These are phyloP conservation scores for Nothocercus nigrocapillus DNA, from an alignment of 2,113 vertebrate species.

Conservation along the genomic window DNA sequence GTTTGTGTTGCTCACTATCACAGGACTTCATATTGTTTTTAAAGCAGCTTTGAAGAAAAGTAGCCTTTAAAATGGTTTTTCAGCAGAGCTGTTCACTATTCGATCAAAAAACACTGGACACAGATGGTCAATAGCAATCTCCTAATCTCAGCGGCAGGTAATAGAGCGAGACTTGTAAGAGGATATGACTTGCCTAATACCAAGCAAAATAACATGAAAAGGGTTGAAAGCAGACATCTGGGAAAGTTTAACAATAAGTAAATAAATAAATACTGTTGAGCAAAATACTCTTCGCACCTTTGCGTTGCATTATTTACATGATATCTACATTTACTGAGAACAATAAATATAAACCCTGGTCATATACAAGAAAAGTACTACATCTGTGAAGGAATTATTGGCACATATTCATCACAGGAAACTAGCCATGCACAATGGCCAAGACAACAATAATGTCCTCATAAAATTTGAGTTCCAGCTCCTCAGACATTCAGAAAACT, in stretches of 20 bases:
- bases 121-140: background rate
- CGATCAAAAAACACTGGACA: background rate
- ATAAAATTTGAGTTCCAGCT: background rate
- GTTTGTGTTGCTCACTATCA: background rate
- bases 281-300: background rate
- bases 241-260: background rate
- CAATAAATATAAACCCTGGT: background rate
- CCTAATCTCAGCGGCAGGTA: background rate
- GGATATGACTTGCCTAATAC: background rate
- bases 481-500: background rate
- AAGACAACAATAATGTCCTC: background rate
- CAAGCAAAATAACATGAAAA: background rate
- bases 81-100: background rate
- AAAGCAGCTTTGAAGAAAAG: background rate
- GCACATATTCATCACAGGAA: background rate
- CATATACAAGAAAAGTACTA: background rate
- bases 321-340: background rate
- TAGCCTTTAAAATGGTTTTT: background rate
- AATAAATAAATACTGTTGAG: background rate
- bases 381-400: background rate
- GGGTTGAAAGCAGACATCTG: accelerated
- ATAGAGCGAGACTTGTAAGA: background rate
- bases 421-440: background rate
- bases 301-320: background rate
- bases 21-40: background rate